Base-by-base conservation (phyloP, 1,140 invertebrate genomes). In the Linepithema humile region DNA sequence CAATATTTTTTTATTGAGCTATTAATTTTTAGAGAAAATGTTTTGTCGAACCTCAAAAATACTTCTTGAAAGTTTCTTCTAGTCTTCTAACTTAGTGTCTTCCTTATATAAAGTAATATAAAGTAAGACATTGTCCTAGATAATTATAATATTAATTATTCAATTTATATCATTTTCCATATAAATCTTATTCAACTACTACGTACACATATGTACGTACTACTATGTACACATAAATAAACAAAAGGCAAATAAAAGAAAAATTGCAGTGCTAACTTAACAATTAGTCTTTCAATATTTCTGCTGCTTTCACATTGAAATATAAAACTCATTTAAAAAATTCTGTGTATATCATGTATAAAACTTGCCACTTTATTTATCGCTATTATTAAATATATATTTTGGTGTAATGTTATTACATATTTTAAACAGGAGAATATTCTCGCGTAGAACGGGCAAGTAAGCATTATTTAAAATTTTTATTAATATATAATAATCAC, bases 21-120 rank as follows among this genome's bases (percentile, higher is more conserved):
- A 40, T 73, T 38, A 38, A 80, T 4, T 40, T 55, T 65, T 38
- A 72, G n/a, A 48, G 12, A 26, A 17, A 45, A 60, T 20, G n/a
- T 75, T 40, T 29, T 26, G 29, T 50, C 17, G 15, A 40, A 40
- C 29, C 15, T 43, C 5, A 53, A 12, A 67, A 4, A 26, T 32
- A 50, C 9, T 40, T n/a, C n/a, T n/a, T n/a, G n/a, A n/a, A n/a
- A n/a, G 32, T 45, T n/a, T 60, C 15, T 80, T 74, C 29, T 80
- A 69, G 23, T 40, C 32, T 38, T 78, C n/a, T 75, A 48, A 4
- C 26, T 57, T 38, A 17, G 17, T 23, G 40, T 69, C 35, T 57
- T 57, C n/a, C 38, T 15, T 57, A 10, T 35, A 29, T 73, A n/a
- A n/a, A n/a, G n/a, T n/a, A n/a, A n/a, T n/a, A n/a, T 12, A 57